Percentiles rank a stretch among this genome's conserved stretches.
Evolutionary conservation across 2,797 vertebrate species (phyloP).

Genomic region (Sebastes vulpes): DNA sequence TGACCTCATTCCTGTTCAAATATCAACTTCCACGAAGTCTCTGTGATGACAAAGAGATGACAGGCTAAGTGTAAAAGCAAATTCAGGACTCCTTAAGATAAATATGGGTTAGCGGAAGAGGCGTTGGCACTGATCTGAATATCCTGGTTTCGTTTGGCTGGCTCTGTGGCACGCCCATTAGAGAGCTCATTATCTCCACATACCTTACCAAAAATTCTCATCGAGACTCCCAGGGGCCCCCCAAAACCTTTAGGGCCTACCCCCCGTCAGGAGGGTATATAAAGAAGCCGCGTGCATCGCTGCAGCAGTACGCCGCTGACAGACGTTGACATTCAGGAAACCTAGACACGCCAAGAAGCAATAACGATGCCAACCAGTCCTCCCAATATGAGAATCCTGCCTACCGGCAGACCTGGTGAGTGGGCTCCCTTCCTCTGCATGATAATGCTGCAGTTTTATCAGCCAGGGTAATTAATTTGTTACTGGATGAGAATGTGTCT

Average conservation of each 20-base stretch:
- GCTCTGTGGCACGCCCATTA: conserved; percentile 26
- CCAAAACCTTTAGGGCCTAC: conserved; percentile 41
- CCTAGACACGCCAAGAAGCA: background rate
- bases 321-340: conserved; percentile 33
- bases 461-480: background rate
- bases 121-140: background rate
- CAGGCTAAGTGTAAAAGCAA: background rate
- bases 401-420: conserved; percentile 39
- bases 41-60: conserved; percentile 23
- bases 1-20: background rate
- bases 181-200: conserved; percentile 53
- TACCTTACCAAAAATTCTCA: conserved; percentile 51
- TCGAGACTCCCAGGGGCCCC: background rate
- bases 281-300: conserved; percentile 35
- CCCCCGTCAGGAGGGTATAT: conserved; percentile 44
- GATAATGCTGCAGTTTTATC: background rate
- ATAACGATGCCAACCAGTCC: conserved; percentile 55
- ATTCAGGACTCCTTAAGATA: conserved; percentile 15
- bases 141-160: conserved; percentile 42
- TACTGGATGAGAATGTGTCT: background rate
- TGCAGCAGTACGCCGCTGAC: conserved; percentile 24
- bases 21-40: conserved; percentile 7
- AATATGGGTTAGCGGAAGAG: conserved; percentile 44
- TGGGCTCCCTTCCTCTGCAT: background rate
- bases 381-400: conserved; percentile 42